Evolutionary conservation across 2,888 invertebrate genomes (phyloP), one percentile per base, ranked within the genome.

Genomic region (Ctena decussata): DNA sequence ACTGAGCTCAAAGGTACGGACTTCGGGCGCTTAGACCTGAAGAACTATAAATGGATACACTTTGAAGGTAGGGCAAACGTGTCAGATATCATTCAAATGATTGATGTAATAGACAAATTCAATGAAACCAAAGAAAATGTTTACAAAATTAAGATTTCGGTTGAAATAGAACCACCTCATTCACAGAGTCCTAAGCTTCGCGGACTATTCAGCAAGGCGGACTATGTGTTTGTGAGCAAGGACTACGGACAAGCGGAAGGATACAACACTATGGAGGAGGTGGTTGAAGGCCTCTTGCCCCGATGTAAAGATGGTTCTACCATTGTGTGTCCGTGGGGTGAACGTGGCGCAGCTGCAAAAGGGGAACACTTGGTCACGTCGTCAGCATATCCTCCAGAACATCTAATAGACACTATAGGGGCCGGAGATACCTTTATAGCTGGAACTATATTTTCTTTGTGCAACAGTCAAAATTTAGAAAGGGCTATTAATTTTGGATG

Each of bases 361-460:
- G 37, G 60, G 21, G 73, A 70, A 18, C 76, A 88, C 2, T 95
- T 73, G 2, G 75, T 95, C 70, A 95, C 94, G 69, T 95, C 96
- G 35, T 95, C 96, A 27, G 96, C 97, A 3, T 96, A 96, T 90
- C 96, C 96, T 12, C 97, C 97, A 0, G 87, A 93, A 0, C 94
- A 95, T 77, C 95, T 97, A 0, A 96, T 97, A 0, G 97, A 97
- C 91, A 97, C 97, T 0, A 95, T 97, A 1, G 97, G 97, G 0
- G 97, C 97, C 6, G 97, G 97, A 0, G 97, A 97, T 91, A 97
- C 97, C 0, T 97, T 97, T 92, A 96, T 96, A 78, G 97, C 97
- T 0, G 96, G 96, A 0, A 96, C 96, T n/a, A 96, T 97, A 71
- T 96, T 96, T 89, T 96, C 96, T 46, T 93, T 97, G 27, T 95